These are phyloP conservation scores for Sebastiscus tertius DNA, from an alignment of 2,797 vertebrate genomes.

Conservation along the genomic window DNA sequence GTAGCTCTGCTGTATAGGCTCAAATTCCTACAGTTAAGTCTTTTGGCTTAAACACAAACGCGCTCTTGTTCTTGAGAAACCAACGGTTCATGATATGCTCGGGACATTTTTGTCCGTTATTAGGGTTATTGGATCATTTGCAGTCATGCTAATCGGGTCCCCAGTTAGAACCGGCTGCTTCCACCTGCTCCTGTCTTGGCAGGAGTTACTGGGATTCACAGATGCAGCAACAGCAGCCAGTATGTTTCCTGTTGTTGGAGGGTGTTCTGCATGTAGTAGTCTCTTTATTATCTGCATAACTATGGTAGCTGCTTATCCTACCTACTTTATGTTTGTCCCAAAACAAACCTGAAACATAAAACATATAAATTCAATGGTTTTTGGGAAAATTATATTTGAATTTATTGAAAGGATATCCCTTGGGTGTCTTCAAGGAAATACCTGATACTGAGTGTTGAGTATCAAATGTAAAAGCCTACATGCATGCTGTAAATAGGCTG, in stretches of 20 bases:
- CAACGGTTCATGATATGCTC: constrained; percentile 13
- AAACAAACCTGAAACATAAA: neutral
- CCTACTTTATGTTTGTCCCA: neutral
- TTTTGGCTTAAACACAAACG: constrained; percentile 46
- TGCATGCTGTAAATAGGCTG: neutral
- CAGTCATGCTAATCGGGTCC: constrained; percentile 37
- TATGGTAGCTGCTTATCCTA: neutral
- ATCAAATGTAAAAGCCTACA: neutral
- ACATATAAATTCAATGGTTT: too few species aligned
- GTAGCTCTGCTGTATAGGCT: constrained; percentile 9
- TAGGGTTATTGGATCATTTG: constrained; percentile 13
- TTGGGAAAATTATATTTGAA: too few species aligned
- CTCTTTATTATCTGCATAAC: neutral
- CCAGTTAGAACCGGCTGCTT: constrained; percentile 2
- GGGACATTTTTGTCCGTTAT: constrained; percentile 22
- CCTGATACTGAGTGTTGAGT: neutral
- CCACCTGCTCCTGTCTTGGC: constrained; percentile 65
- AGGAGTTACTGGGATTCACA: constrained; percentile 8
- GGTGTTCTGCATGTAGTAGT: neutral
- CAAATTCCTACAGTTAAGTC: constrained; percentile 65
- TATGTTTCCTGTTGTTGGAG: neutral
- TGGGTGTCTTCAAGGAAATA: neutral
- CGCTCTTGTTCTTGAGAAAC: constrained; percentile 42
- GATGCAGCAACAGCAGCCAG: constrained; percentile 6
- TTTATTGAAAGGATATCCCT: too few species aligned